phyloP scores from a whole-genome alignment of 2,888 invertebrate genomes.

The Acronicta psi region DNA sequence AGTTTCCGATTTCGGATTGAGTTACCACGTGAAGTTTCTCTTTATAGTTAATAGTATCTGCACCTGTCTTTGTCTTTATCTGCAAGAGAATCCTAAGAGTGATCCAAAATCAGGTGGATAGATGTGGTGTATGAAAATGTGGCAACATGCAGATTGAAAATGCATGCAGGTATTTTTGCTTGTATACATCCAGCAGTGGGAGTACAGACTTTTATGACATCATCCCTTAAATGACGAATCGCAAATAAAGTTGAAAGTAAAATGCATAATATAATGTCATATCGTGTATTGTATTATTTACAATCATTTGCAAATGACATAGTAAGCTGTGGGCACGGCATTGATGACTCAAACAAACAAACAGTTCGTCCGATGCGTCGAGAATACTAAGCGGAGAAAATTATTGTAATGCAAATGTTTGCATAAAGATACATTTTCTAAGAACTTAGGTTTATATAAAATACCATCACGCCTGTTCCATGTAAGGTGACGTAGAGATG shows the following conservation, averaged over 20 bases:
- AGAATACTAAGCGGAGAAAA: conserved; percentile 33
- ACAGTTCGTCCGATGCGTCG: conserved; percentile 29
- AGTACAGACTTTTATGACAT: neutral
- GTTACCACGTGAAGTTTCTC: too few species aligned
- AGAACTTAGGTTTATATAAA: too few species aligned
- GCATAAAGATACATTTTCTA: neutral
- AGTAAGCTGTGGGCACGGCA: conserved; percentile 17
- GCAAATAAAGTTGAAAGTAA: conserved; percentile 16
- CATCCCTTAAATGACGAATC: neutral
- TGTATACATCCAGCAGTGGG: neutral
- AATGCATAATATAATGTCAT: neutral
- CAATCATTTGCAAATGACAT: conserved; percentile 25
- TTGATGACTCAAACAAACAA: conserved; percentile 41
- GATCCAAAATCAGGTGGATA: too few species aligned
- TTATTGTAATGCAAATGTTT: conserved; percentile 20
- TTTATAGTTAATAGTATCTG: too few species aligned
- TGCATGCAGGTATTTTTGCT: too few species aligned
- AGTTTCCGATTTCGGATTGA: too few species aligned
- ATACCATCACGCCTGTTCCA: too few species aligned
- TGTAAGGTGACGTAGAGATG: too few species aligned
- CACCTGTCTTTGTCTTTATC: too few species aligned
- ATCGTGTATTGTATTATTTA: conserved; percentile 19
- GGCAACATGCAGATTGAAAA: too few species aligned
- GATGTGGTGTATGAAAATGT: too few species aligned
- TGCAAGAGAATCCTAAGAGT: too few species aligned